Percentiles rank a stretch among this genome's conserved stretches.
These are phyloP conservation scores for Vidua chalybeata DNA, from an alignment of 2,113 vertebrate genomes.

Conservation along the genomic window DNA sequence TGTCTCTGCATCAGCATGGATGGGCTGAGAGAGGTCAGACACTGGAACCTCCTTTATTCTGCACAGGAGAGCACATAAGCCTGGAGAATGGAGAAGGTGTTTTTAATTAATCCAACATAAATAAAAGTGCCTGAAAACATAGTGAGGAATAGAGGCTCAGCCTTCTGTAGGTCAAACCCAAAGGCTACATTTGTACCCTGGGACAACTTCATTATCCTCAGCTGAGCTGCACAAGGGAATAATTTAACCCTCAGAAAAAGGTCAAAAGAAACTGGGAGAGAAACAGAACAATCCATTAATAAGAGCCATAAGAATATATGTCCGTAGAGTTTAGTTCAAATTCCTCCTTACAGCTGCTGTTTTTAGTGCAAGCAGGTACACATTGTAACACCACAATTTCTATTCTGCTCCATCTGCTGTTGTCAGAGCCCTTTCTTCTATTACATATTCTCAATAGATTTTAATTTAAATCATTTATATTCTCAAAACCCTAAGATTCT, in stretches of 20 bases:
- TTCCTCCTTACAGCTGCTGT: not conserved
- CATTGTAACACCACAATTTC: not conserved
- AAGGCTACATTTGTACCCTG: not conserved
- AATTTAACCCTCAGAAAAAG: conserved; percentile 38
- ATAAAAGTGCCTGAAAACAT: conserved; percentile 25
- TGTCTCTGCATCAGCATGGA: not conserved
- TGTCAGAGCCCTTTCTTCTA: not conserved
- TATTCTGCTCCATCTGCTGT: not conserved
- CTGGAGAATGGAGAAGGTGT: not conserved
- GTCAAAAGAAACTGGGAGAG: conserved; percentile 4
- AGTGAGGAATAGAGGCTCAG: not conserved
- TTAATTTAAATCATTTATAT: not conserved
- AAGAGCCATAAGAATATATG: not conserved
- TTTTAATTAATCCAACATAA: conserved; percentile 48
- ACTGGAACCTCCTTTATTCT: not conserved
- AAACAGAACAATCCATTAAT: not conserved
- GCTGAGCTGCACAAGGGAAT: conserved; percentile 13
- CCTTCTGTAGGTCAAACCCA: conserved; percentile 33
- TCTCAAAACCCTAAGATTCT: not conserved
- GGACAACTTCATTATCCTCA: conserved; percentile 41
- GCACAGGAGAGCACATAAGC: not conserved
- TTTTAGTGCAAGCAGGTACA: not conserved
- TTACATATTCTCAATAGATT: not conserved
- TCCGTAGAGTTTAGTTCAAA: not conserved
- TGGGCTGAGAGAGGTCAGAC: not conserved